A percentile compares a stretch with the other conserved stretches of the same genome.
Evolutionary conservation across 2,888 invertebrate species (phyloP).

Genomic region (Drosophila helvetica): DNA sequence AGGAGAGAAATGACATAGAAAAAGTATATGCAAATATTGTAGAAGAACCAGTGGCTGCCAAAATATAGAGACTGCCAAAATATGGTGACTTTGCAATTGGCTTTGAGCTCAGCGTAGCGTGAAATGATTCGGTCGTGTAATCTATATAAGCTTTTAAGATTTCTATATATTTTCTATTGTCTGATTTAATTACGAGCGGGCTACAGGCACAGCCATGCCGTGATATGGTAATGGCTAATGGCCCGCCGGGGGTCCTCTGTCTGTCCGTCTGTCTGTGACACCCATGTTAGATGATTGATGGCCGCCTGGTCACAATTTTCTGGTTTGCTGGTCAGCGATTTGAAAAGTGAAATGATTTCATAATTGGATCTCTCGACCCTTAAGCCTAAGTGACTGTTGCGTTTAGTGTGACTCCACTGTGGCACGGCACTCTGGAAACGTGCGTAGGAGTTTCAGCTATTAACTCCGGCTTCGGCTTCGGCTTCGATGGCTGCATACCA

Average conservation of each 20-base stretch:
- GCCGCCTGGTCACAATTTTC: conserved; percentile 25
- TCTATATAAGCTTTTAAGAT: conserved; percentile 39
- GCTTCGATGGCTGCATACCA: conserved; percentile 52
- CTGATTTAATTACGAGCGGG: conserved; percentile 43
- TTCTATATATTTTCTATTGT: conserved; percentile 51
- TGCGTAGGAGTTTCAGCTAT: conserved; percentile 37
- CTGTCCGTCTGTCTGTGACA: conserved; percentile 32
- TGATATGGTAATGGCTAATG: conserved; percentile 34
- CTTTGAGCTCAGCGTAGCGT: conserved; percentile 49
- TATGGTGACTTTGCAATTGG: conserved; percentile 3
- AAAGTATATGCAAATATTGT: conserved; percentile 5
- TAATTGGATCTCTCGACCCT: conserved; percentile 9
- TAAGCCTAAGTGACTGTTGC: neutral
- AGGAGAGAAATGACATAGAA: neutral
- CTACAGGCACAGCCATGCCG: conserved; percentile 8
- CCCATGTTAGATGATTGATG: conserved; percentile 38
- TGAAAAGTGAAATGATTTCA: conserved; percentile 13
- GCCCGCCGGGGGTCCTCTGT: conserved; percentile 22
- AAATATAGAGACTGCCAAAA: conserved; percentile 20
- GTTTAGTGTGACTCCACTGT: conserved; percentile 11
- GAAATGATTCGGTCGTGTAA: conserved; percentile 45
- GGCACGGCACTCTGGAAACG: conserved; percentile 9
- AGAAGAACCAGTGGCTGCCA: conserved; percentile 41
- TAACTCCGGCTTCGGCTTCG: conserved; percentile 33
- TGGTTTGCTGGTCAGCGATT: conserved; percentile 7